These are phyloP conservation scores for Rhabdomys dilectus DNA, from an alignment of 2,113 vertebrate species.

Conservation along the genomic window DNA sequence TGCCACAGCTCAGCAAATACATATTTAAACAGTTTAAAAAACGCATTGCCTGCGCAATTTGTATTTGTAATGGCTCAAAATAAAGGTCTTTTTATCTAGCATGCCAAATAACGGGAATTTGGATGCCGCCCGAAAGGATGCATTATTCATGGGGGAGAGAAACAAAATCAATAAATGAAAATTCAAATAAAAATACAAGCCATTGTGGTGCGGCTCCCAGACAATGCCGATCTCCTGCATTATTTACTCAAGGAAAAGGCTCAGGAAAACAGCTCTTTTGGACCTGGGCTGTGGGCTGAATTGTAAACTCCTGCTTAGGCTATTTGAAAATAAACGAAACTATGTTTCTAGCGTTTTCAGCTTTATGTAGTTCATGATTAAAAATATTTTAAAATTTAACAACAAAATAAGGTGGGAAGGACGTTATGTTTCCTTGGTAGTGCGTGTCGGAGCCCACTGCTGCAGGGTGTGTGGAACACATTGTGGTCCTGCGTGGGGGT, in stretches of 20 bases:
- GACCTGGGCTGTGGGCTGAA: slow-evolving; percentile 32
- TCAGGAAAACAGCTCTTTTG: slow-evolving; percentile 63
- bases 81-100: slow-evolving; percentile 73
- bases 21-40: slow-evolving; percentile 83
- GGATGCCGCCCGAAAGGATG: slow-evolving; percentile 73
- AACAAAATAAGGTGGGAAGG: neutral
- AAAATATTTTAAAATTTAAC: slow-evolving; percentile 45
- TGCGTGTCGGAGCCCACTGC: neutral
- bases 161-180: slow-evolving; percentile 83
- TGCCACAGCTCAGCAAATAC: slow-evolving; percentile 74
- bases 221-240: slow-evolving; percentile 72
- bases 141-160: slow-evolving; percentile 81
- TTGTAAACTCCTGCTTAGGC: slow-evolving; percentile 58
- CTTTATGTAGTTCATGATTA: slow-evolving; percentile 20
- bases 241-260: slow-evolving; percentile 75
- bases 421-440: neutral
- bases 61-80: slow-evolving; percentile 75
- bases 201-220: slow-evolving; percentile 63
- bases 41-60: slow-evolving; percentile 77
- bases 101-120: slow-evolving; percentile 76
- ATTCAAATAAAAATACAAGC: slow-evolving; percentile 78
- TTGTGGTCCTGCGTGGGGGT: neutral
- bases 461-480: neutral
- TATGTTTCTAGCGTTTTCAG: slow-evolving; percentile 8
- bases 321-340: slow-evolving; percentile 60